Evolutionary conservation across 2,797 vertebrate genomes (phyloP), one percentile per base, ranked within the genome.

Genomic region (Orientallactaga sibirica): DNA sequence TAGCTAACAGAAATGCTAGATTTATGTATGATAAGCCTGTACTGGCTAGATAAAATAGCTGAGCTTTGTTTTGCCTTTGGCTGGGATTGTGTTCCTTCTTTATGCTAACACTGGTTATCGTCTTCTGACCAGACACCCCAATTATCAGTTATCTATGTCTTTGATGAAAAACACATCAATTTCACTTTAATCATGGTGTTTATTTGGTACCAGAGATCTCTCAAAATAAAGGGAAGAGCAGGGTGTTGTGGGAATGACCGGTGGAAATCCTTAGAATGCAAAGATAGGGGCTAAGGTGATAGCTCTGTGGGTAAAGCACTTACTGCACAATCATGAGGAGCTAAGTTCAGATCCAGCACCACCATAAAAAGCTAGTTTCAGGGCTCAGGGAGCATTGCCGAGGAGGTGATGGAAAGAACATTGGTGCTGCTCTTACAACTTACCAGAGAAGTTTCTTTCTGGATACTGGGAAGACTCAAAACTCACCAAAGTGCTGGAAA

Each of bases 121-220:
- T 88, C 79, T 61, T 70, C n/a, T 81, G 52, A 75, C 87, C 62
- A 94, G 79, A 86, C 61, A 29, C 16, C 76, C 82, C 52, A 71
- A 27, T 52, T 29, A 90, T 55, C 55, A 73, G 29, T 41, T 73
- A 83, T 86, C 70, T 48, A n/a, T 11, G 22, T 83, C 85, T 73
- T 75, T 76, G 41, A 77, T 88, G 62, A 78, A 86, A 82, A 58
- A 4, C 19, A 20, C 0, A 77, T 81, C 78, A 71, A 77, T 62
- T 93, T 85, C 81, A 90, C 71, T 92, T 94, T 90, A 90, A 87
- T 82, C 81, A 25, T n/a, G 41, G 25, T 66, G 25, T 90, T 95
- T 92, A 68, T 71, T 86, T 77, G 61, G 33, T 83, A 64, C 20
- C 64, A 90, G 73, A 75, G 18, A 55, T 55, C 82, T 93, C 77